Conservation (phyloP, 2,797 vertebrate species). For the Enteromius viviparus region DNA sequence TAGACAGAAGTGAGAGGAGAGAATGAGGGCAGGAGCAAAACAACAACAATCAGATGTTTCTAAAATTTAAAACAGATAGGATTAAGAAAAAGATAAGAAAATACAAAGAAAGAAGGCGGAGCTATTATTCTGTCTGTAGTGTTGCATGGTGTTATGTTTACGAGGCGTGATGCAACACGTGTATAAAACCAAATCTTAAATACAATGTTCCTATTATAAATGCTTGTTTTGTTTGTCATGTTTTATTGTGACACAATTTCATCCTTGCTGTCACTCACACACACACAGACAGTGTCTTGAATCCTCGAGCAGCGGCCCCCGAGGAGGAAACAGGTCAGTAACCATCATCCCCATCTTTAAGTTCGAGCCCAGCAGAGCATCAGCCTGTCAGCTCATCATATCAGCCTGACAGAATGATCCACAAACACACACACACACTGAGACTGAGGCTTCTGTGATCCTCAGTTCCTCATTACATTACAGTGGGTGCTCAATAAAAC, state of each 20-base stretch:
- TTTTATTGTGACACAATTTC: not conserved
- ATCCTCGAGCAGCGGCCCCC: constrained; percentile 36
- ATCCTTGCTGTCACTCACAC: constrained; percentile 5
- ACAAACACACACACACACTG: constrained; percentile 54
- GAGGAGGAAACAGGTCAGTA: constrained; percentile 55
- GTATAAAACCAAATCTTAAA: too few relatives aligned
- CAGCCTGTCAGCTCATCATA: constrained; percentile 55
- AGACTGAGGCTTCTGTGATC: constrained; percentile 26
- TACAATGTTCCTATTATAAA: not conserved
- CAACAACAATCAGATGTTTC: not conserved
- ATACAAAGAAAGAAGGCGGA: too few relatives aligned
- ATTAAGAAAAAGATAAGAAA: not conserved
- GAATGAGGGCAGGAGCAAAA: not conserved
- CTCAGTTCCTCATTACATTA: constrained; percentile 17
- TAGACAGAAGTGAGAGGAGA: constrained; percentile 59
- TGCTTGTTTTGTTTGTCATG: not conserved
- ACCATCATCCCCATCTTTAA: constrained; percentile 53
- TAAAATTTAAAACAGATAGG: too few relatives aligned
- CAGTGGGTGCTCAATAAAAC: not conserved
- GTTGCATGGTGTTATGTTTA: too few relatives aligned
- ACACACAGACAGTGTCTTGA: not conserved
- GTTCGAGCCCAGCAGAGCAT: constrained; percentile 38
- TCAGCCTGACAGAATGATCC: constrained; percentile 43
- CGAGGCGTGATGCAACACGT: too few relatives aligned
- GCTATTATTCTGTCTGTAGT: too few relatives aligned